Base-by-base conservation (phyloP, 1,140 invertebrate genomes). In the Lepidotrigona ventralis region DNA sequence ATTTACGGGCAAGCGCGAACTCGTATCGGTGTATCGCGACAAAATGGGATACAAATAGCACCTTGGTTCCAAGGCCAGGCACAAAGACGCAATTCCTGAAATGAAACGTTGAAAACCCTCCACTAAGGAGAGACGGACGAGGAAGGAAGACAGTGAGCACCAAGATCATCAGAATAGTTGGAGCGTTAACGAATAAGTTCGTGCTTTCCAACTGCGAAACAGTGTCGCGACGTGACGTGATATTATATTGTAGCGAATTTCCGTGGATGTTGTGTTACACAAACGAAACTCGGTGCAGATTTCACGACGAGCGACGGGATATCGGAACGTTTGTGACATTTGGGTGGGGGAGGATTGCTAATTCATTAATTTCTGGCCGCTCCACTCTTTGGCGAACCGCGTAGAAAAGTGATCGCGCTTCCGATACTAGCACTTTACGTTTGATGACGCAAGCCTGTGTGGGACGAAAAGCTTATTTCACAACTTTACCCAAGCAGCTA, bases 351-450 rank as follows among this genome's bases (percentile, higher is more conserved):
- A 66, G 9, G 64, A 12, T 29, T 33, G 78, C 68, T 78, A 60
- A 87, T 46, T 46, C 39, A 87, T 81, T 74, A 39, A 77, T 76
- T 83, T 76, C 68, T 53, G 39, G 4, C 17, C 23, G 63, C 64
- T 46, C n/a, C 29, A 85, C 54, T 81, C 53, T 58, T 70, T n/a
- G 23, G 1, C 0, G 15, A 21, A 46, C 39, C 39, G 46, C 51
- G 19, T 29, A 1, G 1, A 23, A 6, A 29, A 14, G 51, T 21
- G 66, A 77, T 33, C 33, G 33, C 33, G 33, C 33, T 33, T 33
- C 33, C 33, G 33, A 4, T 39, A 53, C 39, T 14, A 14, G 21
- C 3, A 14, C 1, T 60, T 60, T 12, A 3, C 23, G 2, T 12
- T 60, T 12, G 39, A 5, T n/a, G 23, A n/a, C 23, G n/a, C 12